phyloP scores from a whole-genome alignment of 2,797 vertebrate genomes.

The Tapirus indicus region DNA sequence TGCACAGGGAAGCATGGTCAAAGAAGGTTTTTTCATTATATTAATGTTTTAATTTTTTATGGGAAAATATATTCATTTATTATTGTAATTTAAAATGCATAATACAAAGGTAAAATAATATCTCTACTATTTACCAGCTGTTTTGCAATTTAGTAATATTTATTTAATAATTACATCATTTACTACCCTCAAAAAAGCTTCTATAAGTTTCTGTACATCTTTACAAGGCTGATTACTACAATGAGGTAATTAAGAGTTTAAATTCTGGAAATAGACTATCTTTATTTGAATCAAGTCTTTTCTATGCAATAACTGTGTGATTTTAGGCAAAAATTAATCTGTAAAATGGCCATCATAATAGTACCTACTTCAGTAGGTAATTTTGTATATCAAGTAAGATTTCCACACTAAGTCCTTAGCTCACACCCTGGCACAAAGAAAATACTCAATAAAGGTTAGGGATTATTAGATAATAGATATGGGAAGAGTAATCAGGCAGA shows the following conservation, averaged over 20 bases:
- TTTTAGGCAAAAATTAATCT: constrained; percentile 12
- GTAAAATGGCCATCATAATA: not conserved
- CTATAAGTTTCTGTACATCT: not conserved
- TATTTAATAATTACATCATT: not conserved
- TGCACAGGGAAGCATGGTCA: not conserved
- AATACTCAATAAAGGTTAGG: not conserved
- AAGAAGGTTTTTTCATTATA: not conserved
- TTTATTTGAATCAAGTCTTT: not conserved
- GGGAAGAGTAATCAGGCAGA: not conserved
- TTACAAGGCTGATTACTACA: not conserved
- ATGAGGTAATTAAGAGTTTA: not conserved
- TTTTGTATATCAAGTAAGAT: not conserved
- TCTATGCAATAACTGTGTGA: not conserved
- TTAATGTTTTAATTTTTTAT: not conserved
- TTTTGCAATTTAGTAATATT: not conserved
- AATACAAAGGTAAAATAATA: not conserved
- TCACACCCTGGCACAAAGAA: not conserved
- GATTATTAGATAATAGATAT: not conserved
- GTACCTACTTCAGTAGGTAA: not conserved
- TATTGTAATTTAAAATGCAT: not conserved
- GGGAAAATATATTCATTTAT: not conserved
- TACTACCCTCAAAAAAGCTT: not conserved
- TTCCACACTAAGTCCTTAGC: not conserved
- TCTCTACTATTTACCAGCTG: not conserved
- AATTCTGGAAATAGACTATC: not conserved